A percentile compares a stretch with the other conserved stretches of the same genome.
Conservation (phyloP, 64 coral and sea anemone species). For the Montipora efflorescens region DNA sequence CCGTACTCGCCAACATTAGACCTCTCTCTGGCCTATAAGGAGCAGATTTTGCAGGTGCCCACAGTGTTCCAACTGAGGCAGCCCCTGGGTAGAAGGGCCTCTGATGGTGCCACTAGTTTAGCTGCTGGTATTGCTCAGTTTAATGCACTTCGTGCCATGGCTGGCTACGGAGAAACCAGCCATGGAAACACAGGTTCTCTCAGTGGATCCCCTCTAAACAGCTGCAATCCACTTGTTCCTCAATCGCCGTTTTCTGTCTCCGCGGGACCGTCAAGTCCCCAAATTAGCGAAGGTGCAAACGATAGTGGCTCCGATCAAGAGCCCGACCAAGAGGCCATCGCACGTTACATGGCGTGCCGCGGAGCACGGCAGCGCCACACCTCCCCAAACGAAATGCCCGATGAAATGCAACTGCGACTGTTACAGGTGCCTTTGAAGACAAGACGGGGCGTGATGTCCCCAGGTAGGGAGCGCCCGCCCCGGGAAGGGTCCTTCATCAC, state of each 20-base stretch:
- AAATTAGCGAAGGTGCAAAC: slow-evolving; percentile 88
- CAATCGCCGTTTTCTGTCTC: slow-evolving; percentile 71
- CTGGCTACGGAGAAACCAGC: slow-evolving; percentile 14
- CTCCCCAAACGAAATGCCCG: slow-evolving; percentile 87
- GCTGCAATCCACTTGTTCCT: slow-evolving; percentile 19
- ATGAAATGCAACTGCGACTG: slow-evolving; percentile 83
- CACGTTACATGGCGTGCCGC: slow-evolving; percentile 82
- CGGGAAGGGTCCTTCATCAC: slow-evolving; percentile 78
- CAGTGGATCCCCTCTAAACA: slow-evolving; percentile 39
- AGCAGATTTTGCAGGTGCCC: slow-evolving; percentile 92
- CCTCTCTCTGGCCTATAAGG: slow-evolving; percentile 88
- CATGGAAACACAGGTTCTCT: slow-evolving; percentile 38
- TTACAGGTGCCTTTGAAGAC: slow-evolving; percentile 93
- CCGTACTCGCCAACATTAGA: slow-evolving; percentile 84
- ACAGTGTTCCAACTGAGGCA: slow-evolving; percentile 84
- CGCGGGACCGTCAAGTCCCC: slow-evolving; percentile 86
- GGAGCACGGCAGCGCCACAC: slow-evolving; percentile 94
- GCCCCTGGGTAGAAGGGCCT: slow-evolving; percentile 90
- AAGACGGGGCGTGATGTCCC: slow-evolving; percentile 74
- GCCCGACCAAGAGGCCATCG: slow-evolving; percentile 95
- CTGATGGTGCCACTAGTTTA: slow-evolving; percentile 92
- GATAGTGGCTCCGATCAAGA: slow-evolving; percentile 99
- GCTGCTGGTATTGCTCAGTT: slow-evolving; percentile 96
- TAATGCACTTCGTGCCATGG: slow-evolving; percentile 83
- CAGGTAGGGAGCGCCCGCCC: slow-evolving; percentile 75